A percentile compares a stretch with the other conserved stretches of the same genome.
Conservation (phyloP, 2,113 vertebrate species). For the Proterorhinus semilunaris region DNA sequence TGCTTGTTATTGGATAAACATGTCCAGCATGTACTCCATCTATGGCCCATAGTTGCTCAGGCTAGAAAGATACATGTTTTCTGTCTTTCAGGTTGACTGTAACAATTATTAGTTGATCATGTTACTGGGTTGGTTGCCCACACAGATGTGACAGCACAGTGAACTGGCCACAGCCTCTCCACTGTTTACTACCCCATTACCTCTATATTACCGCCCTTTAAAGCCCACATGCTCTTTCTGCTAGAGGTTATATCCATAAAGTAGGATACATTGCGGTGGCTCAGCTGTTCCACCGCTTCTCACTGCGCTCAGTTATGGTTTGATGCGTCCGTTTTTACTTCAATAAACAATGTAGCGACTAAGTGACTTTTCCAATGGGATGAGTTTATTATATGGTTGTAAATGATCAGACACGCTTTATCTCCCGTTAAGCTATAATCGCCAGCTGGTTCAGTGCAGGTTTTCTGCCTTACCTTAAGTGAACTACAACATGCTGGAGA, state of each 20-base stretch:
- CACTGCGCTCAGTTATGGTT: conserved; percentile 3
- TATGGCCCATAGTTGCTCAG: too few relatives aligned
- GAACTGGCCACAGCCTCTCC: not conserved
- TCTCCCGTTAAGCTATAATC: conserved; percentile 45
- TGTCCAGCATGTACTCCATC: too few relatives aligned
- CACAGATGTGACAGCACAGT: conserved; percentile 1
- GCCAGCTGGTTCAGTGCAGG: conserved; percentile 21
- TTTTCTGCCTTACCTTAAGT: conserved; percentile 29
- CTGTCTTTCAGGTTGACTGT: not conserved
- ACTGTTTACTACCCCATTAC: conserved; percentile 17
- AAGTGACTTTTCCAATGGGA: conserved; percentile 26
- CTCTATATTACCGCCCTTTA: conserved; percentile 14
- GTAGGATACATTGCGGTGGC: not conserved
- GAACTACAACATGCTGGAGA: not conserved
- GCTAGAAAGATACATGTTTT: too few relatives aligned
- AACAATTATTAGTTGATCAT: conserved; percentile 8
- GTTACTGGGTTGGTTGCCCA: conserved; percentile 3
- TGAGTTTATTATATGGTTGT: conserved; percentile 38
- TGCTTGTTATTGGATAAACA: too few relatives aligned
- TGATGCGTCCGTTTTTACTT: not conserved
- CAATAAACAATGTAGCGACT: conserved; percentile 22
- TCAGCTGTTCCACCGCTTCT: conserved; percentile 16
- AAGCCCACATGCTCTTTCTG: conserved; percentile 13
- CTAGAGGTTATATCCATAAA: conserved; percentile 12
- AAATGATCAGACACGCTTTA: conserved; percentile 41